Evolutionary conservation across 2,113 vertebrate species (phyloP).

Genomic region (Candoia aspera): DNA sequence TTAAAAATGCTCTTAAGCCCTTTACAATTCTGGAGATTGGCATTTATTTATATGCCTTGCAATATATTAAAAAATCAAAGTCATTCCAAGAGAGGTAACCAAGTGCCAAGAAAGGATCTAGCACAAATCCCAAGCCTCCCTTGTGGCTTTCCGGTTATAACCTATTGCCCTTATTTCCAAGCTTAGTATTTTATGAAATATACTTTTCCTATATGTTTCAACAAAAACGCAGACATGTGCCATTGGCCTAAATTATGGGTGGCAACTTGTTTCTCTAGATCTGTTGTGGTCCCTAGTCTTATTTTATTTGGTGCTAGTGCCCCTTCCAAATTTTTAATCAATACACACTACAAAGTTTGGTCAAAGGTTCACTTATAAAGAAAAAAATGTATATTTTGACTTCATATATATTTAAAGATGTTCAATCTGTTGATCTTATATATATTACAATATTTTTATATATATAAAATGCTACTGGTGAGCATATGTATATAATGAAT

Average conservation of each 20-base stretch:
- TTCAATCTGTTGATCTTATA: not conserved
- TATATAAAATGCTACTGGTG: not conserved
- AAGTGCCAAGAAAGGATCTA: not conserved
- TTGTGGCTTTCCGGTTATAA: not conserved
- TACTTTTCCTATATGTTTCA: not conserved
- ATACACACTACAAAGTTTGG: not conserved
- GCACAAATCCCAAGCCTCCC: not conserved
- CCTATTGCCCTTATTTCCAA: not conserved
- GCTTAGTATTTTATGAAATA: not conserved
- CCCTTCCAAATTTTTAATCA: not conserved
- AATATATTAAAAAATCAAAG: not conserved
- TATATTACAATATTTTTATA: not conserved
- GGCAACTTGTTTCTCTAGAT: not conserved
- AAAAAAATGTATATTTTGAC: not conserved
- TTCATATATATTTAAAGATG: not conserved
- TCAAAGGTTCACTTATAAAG: not conserved
- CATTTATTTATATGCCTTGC: not conserved
- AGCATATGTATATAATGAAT: not conserved
- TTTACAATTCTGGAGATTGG: not conserved
- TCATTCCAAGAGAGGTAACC: not conserved
- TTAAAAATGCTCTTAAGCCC: not conserved
- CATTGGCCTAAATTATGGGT: not conserved
- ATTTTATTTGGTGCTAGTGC: not conserved
- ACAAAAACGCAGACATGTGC: not conserved
- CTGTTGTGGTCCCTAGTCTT: not conserved